Base-by-base conservation (phyloP, 2,888 invertebrate genomes). In the Busseola fusca region DNA sequence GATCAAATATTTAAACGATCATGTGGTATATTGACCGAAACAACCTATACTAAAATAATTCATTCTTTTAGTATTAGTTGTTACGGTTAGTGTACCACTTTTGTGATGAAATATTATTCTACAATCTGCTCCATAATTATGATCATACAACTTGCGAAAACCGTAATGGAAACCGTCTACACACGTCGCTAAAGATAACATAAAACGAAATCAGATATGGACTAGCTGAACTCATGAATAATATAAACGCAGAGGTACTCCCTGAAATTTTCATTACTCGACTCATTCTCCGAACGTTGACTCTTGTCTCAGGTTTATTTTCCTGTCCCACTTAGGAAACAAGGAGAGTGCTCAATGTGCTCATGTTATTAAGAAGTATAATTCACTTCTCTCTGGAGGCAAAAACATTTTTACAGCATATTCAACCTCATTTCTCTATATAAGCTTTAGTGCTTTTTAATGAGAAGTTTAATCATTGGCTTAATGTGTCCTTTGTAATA, bases 301-400 rank as follows among this genome's bases (percentile, higher is more conserved):
- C 78, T 76, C 65, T 62, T 69, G 68, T 78, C 72, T 83, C 80
- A 81, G 69, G 73, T 82, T 86, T 87, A 87, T 89, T 89, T 87
- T 87, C 87, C 84, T 88, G 89, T 82, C 67, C 89, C 84, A 86
- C 82, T 90, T 88, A 69, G 58, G 68, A 64, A 72, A 45, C 54
- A 58, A 66, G 64, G 54, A 70, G 75, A 76, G 78, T 73, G 48
- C 60, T 71, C 63, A 60, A 78, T 73, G 74, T 72, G 64, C 59
- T 77, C 77, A 75, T 74, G 78, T 83, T 84, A 82, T 82, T 83
- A 71, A 58, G 50, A 57, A 56, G 45, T 56, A 81, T 78, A 76
- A 74, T 82, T 83, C 71, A 60, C 69, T 82, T 83, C 68, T 57
- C 71, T 71, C 72, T 57, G 60, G 62, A 67, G 68, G 70, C 70